Percentiles rank a stretch among this genome's conserved stretches.
Evolutionary conservation across 2,888 invertebrate genomes (phyloP).

Genomic region (Caenorhabditis japonica): DNA sequence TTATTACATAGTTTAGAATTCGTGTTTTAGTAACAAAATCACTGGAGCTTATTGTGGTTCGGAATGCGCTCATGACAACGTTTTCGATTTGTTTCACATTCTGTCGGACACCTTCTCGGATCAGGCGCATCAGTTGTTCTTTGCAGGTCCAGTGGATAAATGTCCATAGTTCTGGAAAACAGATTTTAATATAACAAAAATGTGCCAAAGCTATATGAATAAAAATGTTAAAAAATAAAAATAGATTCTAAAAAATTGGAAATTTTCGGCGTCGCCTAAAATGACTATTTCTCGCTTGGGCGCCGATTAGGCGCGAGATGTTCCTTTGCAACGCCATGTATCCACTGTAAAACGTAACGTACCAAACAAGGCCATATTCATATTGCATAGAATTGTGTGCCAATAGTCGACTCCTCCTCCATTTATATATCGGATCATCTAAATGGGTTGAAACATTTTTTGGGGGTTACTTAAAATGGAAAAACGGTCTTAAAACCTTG

Average conservation of each 20-base stretch:
- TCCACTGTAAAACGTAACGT: no score
- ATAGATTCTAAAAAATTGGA: background rate
- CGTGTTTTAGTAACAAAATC: conserved; percentile 44
- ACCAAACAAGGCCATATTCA: conserved; percentile 58
- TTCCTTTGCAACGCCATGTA: no score
- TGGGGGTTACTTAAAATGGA: no score
- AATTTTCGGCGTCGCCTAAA: no score
- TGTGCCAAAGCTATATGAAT: no score
- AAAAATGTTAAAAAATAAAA: background rate
- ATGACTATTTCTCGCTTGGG: no score
- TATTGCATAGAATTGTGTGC: conserved; percentile 51
- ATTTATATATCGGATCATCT: conserved; percentile 37
- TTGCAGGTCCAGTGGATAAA: conserved; percentile 45
- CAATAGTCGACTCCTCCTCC: conserved; percentile 53
- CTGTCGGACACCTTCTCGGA: conserved; percentile 59
- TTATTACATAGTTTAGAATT: conserved; percentile 13
- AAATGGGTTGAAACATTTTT: background rate
- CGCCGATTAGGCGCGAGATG: no score
- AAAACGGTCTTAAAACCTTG: no score
- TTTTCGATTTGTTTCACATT: conserved; percentile 66
- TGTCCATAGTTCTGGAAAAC: conserved; percentile 48
- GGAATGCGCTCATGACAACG: conserved; percentile 60
- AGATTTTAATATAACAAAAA: no score
- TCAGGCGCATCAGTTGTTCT: conserved; percentile 58
- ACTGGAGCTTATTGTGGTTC: conserved; percentile 45